Evolutionary conservation across 2,888 invertebrate species (phyloP).

Genomic region (Homarus gammarus): DNA sequence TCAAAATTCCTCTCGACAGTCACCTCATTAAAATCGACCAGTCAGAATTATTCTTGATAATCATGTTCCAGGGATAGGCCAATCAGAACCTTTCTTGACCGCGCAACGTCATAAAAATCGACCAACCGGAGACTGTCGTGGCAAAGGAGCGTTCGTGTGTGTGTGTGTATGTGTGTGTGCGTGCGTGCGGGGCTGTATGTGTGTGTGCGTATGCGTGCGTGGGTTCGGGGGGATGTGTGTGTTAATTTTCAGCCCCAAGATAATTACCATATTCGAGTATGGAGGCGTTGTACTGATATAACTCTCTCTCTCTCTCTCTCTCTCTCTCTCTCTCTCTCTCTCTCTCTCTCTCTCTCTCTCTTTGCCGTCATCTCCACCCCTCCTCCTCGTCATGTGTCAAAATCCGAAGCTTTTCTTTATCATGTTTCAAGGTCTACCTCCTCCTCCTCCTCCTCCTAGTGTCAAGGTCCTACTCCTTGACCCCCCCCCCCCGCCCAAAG

Average conservation of each 20-base stretch:
- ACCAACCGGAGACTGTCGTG: no score
- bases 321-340: not conserved
- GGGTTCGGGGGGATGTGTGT: conserved; percentile 3
- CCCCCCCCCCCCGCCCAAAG: not conserved
- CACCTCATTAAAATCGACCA: no score
- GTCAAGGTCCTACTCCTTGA: not conserved
- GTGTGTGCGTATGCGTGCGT: not conserved
- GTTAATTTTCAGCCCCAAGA: not conserved
- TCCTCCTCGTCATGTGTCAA: not conserved
- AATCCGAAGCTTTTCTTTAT: not conserved
- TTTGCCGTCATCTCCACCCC: not conserved
- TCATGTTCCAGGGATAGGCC: no score
- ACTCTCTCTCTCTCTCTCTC: not conserved
- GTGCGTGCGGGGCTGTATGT: not conserved
- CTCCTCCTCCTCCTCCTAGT: not conserved
- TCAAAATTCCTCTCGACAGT: no score
- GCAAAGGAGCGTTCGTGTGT: no score
- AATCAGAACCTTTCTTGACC: no score
- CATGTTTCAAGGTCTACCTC: not conserved
- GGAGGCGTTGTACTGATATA: not conserved
- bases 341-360: not conserved
- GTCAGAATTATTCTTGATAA: no score
- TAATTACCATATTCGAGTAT: not conserved
- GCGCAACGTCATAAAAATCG: no score
- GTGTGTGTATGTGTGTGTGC: not conserved